phyloP scores from a whole-genome alignment of 2,113 vertebrate species.

The Saimiri boliviensis region DNA sequence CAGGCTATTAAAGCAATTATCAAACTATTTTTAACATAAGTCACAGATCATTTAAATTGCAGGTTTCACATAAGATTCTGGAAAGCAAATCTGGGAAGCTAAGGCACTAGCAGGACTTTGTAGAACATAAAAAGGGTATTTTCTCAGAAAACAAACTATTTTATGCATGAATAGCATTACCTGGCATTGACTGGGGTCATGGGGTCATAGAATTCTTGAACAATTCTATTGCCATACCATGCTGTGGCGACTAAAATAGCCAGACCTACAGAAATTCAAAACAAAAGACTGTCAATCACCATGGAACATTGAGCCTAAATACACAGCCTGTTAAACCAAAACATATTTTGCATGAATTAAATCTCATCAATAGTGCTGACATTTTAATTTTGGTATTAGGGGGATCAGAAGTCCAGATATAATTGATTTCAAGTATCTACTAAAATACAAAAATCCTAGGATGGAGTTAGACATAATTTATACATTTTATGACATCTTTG shows the following conservation, averaged over 20 bases:
- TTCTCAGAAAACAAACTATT: slow-evolving; percentile 24
- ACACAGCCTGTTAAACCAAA: neutral
- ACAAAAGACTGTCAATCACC: slow-evolving; percentile 40
- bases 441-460: slow-evolving; percentile 28
- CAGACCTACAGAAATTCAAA: slow-evolving; percentile 85
- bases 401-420: neutral
- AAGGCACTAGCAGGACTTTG: neutral
- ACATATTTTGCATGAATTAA: slow-evolving; percentile 24
- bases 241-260: slow-evolving; percentile 89
- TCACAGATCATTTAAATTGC: slow-evolving; percentile 45
- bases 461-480: neutral
- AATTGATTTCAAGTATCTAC: neutral
- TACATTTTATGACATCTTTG: neutral
- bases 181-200: slow-evolving; percentile 92
- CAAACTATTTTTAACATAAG: slow-evolving; percentile 43
- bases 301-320: neutral
- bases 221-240: slow-evolving; percentile 90
- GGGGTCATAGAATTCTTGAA: slow-evolving; percentile 91
- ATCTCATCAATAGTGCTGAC: neutral
- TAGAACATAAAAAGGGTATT: neutral
- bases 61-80: slow-evolving; percentile 36
- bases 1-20: slow-evolving; percentile 42
- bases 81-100: slow-evolving; percentile 40
- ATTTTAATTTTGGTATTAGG: slow-evolving; percentile 34
- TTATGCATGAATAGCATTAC: slow-evolving; percentile 81